These are phyloP conservation scores for Nothoprocta pentlandii DNA, from an alignment of 2,113 vertebrate species.

Conservation along the genomic window DNA sequence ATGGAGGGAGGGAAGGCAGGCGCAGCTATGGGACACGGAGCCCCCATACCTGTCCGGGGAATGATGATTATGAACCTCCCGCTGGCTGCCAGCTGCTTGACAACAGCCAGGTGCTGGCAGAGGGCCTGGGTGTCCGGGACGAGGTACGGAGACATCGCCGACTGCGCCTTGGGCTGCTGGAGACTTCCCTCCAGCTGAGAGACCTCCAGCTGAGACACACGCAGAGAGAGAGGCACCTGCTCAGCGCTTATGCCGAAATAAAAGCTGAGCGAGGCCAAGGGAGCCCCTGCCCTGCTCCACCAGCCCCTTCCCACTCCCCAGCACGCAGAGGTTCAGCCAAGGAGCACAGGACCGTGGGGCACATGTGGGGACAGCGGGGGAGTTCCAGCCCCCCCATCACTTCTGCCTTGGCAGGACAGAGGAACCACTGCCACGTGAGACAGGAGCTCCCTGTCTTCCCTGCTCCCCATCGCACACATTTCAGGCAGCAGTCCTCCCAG, in stretches of 20 bases:
- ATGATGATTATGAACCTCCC: constrained; percentile 98
- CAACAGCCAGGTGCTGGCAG: constrained; percentile 90
- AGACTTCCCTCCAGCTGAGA: constrained; percentile 97
- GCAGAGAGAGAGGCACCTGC: fast-evolving
- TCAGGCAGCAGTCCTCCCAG: neutral
- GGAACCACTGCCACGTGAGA: neutral
- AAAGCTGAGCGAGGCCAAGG: neutral
- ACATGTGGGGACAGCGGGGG: neutral
- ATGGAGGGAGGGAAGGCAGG: neutral
- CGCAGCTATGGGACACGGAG: fast-evolving
- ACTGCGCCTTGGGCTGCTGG: constrained; percentile 94
- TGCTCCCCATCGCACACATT: neutral
- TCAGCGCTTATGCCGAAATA: neutral
- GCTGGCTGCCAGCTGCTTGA: constrained; percentile 90
- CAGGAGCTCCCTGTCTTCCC: neutral
- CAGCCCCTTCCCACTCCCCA: neutral
- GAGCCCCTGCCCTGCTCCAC: neutral
- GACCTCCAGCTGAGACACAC: constrained; percentile 88
- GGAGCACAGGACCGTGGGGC: neutral
- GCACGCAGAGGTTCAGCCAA: fast-evolving
- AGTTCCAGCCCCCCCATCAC: neutral
- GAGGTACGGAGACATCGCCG: constrained; percentile 97
- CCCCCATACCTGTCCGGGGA: constrained; percentile 88
- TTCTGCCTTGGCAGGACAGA: neutral
- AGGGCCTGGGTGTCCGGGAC: constrained; percentile 93